phyloP scores from a whole-genome alignment of 2,113 vertebrate genomes.

The Cebidichthys violaceus region DNA sequence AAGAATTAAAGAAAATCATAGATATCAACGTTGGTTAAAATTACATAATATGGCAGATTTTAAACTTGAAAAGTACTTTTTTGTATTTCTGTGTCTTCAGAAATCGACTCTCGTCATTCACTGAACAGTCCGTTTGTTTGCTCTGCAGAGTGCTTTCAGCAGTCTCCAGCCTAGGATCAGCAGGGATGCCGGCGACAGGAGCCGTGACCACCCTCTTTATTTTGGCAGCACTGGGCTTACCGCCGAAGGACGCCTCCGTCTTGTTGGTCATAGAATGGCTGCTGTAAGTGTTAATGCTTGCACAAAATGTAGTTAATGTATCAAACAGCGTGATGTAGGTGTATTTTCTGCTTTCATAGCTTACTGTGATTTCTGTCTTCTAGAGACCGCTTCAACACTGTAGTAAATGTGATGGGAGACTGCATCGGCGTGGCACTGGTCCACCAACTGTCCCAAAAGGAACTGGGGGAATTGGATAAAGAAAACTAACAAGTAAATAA shows the following conservation, averaged over 20 bases:
- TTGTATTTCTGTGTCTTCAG: neutral
- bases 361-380: neutral
- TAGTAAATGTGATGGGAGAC: slow-evolving; percentile 1
- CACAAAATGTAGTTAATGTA: neutral
- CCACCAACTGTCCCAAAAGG: neutral
- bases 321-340: neutral
- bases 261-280: slow-evolving; percentile 14
- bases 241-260: neutral
- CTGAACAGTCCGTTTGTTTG: neutral
- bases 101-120: neutral
- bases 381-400: slow-evolving; percentile 23
- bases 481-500: too few relatives aligned
- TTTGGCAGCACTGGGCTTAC: neutral
- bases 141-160: neutral
- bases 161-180: neutral
- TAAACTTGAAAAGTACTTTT: neutral
- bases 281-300: slow-evolving; percentile 4
- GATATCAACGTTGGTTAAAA: neutral
- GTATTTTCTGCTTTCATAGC: neutral
- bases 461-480: neutral
- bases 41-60: neutral
- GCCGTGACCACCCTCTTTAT: neutral
- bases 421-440: neutral
- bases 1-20: neutral
- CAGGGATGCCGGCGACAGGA: neutral